These are phyloP conservation scores for Odontothrips loti DNA, from an alignment of 2,888 invertebrate genomes.

Conservation along the genomic window DNA sequence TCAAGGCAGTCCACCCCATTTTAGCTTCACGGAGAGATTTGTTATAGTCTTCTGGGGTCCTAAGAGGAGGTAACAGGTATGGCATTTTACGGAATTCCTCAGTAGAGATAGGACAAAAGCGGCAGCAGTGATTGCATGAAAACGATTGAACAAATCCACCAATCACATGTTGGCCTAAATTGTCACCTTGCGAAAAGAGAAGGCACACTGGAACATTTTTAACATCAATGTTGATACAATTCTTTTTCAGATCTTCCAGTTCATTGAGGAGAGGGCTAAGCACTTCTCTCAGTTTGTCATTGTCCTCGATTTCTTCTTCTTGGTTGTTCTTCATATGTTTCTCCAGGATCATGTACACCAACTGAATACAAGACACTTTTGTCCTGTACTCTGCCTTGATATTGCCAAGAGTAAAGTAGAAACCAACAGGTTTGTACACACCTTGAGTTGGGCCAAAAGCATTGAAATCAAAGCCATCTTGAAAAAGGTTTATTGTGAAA, in stretches of 20 bases:
- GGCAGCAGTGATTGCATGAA: background rate
- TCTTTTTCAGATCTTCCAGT: background rate
- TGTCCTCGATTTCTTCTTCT: background rate
- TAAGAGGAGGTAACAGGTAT: background rate
- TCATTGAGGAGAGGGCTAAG: background rate
- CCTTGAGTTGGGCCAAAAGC: background rate
- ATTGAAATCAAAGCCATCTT: conserved; percentile 1
- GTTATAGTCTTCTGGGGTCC: background rate
- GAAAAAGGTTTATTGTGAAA: background rate
- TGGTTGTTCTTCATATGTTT: background rate
- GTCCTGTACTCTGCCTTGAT: background rate
- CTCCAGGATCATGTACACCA: conserved; percentile 7
- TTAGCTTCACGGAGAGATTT: background rate
- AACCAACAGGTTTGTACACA: conserved; percentile 8
- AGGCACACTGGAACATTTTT: background rate
- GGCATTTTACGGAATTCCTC: background rate
- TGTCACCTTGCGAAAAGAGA: background rate
- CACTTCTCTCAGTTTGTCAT: background rate
- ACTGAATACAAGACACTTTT: background rate
- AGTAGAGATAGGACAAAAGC: background rate
- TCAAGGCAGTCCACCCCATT: background rate
- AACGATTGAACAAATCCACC: background rate
- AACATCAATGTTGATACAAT: background rate
- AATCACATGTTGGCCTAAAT: background rate
- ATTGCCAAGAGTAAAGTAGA: background rate